Percentiles rank a stretch among this genome's conserved stretches.
These are phyloP conservation scores for Littorina saxatilis DNA, from an alignment of 1,140 invertebrate genomes.

Conservation along the genomic window DNA sequence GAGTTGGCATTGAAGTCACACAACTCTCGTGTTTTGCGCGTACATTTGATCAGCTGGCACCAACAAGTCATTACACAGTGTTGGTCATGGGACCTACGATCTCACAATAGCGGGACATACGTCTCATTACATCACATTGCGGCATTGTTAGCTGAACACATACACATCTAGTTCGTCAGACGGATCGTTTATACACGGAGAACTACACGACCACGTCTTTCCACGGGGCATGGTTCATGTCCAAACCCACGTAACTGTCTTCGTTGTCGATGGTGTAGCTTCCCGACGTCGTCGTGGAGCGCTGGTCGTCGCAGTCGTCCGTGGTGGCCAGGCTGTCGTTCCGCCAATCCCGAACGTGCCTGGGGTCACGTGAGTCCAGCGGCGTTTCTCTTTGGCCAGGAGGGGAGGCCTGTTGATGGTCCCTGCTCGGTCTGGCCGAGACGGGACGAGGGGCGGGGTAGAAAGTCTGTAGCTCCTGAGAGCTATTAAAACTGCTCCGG, in stretches of 20 bases:
- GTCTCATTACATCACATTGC: too few species aligned
- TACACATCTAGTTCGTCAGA: too few species aligned
- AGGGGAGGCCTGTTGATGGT: neutral
- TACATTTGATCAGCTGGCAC: too few species aligned
- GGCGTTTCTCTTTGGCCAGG: neutral
- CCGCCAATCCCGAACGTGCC: slow-evolving; percentile 39
- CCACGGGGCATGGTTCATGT: slow-evolving; percentile 37
- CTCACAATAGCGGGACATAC: too few species aligned
- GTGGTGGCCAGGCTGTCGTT: slow-evolving; percentile 49
- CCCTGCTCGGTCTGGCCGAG: neutral
- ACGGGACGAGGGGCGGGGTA: neutral
- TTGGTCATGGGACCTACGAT: too few species aligned
- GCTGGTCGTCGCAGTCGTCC: slow-evolving; percentile 43
- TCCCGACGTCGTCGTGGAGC: slow-evolving; percentile 52
- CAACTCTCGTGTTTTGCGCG: too few species aligned
- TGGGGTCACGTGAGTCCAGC: neutral
- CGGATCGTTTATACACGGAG: too few species aligned
- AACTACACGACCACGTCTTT: slow-evolving; percentile 53
- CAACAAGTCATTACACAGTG: too few species aligned
- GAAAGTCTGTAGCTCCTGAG: slow-evolving; percentile 31
- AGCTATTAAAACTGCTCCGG: slow-evolving; percentile 1
- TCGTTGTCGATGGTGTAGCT: slow-evolving; percentile 57
- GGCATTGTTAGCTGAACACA: too few species aligned
- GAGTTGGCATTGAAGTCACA: too few species aligned
- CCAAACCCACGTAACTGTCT: slow-evolving; percentile 41